Conservation (phyloP, 2,888 invertebrate species). For the Melieria picta region DNA sequence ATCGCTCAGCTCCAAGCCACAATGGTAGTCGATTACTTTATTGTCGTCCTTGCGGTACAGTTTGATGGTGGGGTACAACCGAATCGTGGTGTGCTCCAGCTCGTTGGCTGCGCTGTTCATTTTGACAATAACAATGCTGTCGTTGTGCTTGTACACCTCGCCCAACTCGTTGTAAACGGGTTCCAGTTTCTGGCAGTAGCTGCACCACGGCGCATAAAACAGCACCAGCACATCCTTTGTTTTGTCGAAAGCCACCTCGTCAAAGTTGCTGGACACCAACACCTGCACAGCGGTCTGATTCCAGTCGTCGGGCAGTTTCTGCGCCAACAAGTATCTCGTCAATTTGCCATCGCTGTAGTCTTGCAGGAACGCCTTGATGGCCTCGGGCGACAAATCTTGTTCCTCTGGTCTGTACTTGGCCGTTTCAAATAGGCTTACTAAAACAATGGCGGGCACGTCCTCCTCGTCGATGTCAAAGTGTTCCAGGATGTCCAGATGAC, state of each 20-base stretch:
- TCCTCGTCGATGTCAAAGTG: slow-evolving; percentile 98
- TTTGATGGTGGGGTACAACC: slow-evolving; percentile 94
- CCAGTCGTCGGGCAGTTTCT: slow-evolving; percentile 97
- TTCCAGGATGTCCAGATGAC: slow-evolving; percentile 96
- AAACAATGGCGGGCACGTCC: slow-evolving; percentile 88
- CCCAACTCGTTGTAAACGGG: slow-evolving; percentile 97
- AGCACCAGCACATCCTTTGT: slow-evolving; percentile 95
- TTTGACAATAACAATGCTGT: slow-evolving; percentile 92
- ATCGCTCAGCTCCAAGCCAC: slow-evolving; percentile 93
- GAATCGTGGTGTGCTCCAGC: slow-evolving; percentile 93
- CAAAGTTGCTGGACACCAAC: slow-evolving; percentile 95
- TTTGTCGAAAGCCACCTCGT: slow-evolving; percentile 87
- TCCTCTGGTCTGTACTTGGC: slow-evolving; percentile 92
- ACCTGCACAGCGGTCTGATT: slow-evolving; percentile 91
- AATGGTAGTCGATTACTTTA: slow-evolving; percentile 89
- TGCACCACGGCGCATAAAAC: slow-evolving; percentile 99
- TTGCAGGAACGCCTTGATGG: slow-evolving; percentile 79
- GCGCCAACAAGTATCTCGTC: slow-evolving; percentile 94
- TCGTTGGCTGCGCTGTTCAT: slow-evolving; percentile 99
- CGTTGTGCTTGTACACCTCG: slow-evolving; percentile 88
- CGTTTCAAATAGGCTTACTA: slow-evolving; percentile 97
- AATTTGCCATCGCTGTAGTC: slow-evolving; percentile 91
- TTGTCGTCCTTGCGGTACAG: slow-evolving; percentile 93
- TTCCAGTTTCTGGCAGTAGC: slow-evolving; percentile 96
- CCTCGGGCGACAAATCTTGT: slow-evolving; percentile 57